These are phyloP conservation scores for Notechis scutatus DNA, from an alignment of 2,113 vertebrate genomes.

Conservation along the genomic window DNA sequence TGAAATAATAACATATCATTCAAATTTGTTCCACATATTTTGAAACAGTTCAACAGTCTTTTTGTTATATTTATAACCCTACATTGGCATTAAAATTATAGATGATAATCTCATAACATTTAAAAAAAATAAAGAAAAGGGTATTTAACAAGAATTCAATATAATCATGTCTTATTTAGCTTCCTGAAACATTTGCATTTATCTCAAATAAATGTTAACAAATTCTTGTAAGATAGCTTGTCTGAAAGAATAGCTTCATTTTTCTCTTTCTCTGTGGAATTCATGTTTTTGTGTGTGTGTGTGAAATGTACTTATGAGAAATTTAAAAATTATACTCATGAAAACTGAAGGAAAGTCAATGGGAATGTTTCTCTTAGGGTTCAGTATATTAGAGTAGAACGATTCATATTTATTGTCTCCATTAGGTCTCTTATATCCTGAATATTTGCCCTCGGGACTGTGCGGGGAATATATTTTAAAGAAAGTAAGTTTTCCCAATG, in stretches of 20 bases:
- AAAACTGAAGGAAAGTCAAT: conserved; percentile 55
- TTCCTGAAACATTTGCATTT: conserved; percentile 38
- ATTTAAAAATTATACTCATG: conserved; percentile 46
- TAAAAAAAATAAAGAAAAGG: background rate
- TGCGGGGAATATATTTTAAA: background rate
- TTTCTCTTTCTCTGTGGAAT: conserved; percentile 31
- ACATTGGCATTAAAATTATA: background rate
- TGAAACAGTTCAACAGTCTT: background rate
- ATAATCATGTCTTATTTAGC: conserved; percentile 46
- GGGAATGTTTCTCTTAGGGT: conserved; percentile 44
- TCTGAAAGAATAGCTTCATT: conserved; percentile 41
- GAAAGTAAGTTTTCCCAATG: conserved; percentile 21
- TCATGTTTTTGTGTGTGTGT: conserved; percentile 25
- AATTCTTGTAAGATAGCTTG: conserved; percentile 36
- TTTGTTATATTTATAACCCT: background rate
- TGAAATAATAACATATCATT: background rate
- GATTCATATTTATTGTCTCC: conserved; percentile 40
- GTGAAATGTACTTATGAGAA: conserved; percentile 47
- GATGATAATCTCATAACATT: background rate
- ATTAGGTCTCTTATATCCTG: conserved; percentile 37
- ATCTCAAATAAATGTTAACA: conserved; percentile 40
- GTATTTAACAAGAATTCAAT: background rate
- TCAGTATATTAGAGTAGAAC: conserved; percentile 41
- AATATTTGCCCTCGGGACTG: background rate
- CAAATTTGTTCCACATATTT: background rate